Base-by-base conservation (phyloP, 2,797 vertebrate genomes). In the Paguma larvata region DNA sequence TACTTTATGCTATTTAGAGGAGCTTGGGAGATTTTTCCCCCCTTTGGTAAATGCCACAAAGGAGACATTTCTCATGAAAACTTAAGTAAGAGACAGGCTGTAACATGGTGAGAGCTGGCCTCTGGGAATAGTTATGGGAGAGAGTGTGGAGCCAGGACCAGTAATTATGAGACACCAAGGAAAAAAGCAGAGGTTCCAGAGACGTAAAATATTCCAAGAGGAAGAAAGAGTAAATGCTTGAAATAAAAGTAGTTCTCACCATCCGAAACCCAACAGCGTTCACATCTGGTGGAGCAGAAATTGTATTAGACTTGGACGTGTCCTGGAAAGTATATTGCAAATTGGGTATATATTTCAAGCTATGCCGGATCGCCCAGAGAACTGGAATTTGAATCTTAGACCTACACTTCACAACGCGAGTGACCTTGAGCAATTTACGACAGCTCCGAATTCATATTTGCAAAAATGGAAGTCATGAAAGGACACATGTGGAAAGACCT, bases 1-100 rank as follows among this genome's bases (percentile, higher is more conserved):
- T 96, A 91, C 85, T 96, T 93, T 97, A 95, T 0, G 95, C 97
- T 98, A 98, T 98, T 99, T 98, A 96, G 97, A 97, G 98, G 96
- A 86, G 78, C 95, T 92, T 94, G 96, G 93, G 94, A 97, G 97
- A 97, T 70, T 72, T 97, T 97, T 44, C 44, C 0, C 62, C 44
- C 95, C 87, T 86, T 95, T 88, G 5, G 18, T 96, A 98, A 98
- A 96, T 97, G 89, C 91, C 80, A 0, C 98, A 97, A 97, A 97
- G 85, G 98, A 97, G 95, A 98, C 92, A 78, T 98, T 98, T 98
- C 98, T 98, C 98, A 98, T 97, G 98, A 98, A 97, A 98, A 94
- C 25, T 94, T 85, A 95, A 92, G 98, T 96, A 97, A 85, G 68
- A 67, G 75, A 46, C 46, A 73, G 46, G 51, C 91, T 73, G 25